Percentiles rank a stretch among this genome's conserved stretches.
Conservation (phyloP, 2,888 invertebrate species). For the Miltochrista miniata region DNA sequence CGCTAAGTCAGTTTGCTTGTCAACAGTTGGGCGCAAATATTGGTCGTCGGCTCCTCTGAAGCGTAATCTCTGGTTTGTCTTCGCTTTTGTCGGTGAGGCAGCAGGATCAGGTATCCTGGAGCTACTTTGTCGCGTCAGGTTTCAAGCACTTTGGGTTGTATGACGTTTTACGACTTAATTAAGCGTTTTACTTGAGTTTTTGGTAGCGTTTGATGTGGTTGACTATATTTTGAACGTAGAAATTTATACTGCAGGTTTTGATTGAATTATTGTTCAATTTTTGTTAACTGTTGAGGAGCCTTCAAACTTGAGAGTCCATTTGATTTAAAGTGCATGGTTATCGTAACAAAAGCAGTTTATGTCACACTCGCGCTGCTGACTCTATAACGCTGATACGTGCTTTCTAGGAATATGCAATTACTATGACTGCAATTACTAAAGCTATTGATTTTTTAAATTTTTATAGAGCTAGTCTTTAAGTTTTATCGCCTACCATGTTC, state of each 20-base stretch:
- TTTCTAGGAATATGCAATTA: too few relatives aligned
- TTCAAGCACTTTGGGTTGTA: slow-evolving; percentile 18
- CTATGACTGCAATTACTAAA: too few relatives aligned
- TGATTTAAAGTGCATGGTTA: too few relatives aligned
- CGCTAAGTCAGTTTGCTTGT: slow-evolving; percentile 81
- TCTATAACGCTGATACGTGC: too few relatives aligned
- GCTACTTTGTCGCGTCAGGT: slow-evolving; percentile 33
- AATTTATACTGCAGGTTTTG: background rate
- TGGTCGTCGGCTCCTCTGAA: slow-evolving; percentile 71
- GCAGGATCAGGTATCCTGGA: slow-evolving; percentile 16
- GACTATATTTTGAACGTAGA: too few relatives aligned
- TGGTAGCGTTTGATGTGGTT: background rate
- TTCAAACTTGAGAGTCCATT: too few relatives aligned
- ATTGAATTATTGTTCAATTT: background rate
- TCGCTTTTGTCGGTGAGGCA: slow-evolving; percentile 16
- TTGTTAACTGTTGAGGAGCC: background rate
- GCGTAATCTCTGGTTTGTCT: slow-evolving; percentile 61
- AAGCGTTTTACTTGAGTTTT: background rate
- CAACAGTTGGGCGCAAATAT: slow-evolving; percentile 73
- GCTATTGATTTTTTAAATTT: too few relatives aligned
- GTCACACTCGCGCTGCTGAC: too few relatives aligned
- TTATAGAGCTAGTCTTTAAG: too few relatives aligned
- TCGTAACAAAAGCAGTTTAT: too few relatives aligned
- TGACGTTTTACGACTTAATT: slow-evolving; percentile 7
- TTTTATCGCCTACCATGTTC: too few relatives aligned